Percentiles rank a stretch among this genome's conserved stretches.
phyloP scores from a whole-genome alignment of 2,797 vertebrate species.

The Sebastolobus altivelis region DNA sequence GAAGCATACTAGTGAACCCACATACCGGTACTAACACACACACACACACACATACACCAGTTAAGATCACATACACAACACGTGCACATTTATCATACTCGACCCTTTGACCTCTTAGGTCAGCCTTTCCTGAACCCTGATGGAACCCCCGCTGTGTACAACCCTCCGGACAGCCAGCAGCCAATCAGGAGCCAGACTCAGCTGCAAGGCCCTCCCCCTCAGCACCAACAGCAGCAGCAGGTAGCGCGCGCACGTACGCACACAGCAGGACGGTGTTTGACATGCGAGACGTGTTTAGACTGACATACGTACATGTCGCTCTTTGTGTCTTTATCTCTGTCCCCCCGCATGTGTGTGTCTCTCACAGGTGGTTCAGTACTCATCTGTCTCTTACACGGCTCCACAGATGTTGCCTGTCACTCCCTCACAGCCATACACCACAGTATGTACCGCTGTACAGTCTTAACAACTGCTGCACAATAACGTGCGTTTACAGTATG shows the following conservation, averaged over 20 bases:
- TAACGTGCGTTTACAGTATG: background rate
- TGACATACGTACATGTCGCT: constrained; percentile 18
- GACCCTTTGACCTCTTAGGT: constrained; percentile 82
- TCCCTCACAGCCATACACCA: constrained; percentile 90
- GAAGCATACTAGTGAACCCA: constrained; percentile 95
- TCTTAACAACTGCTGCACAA: background rate
- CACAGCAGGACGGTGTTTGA: constrained; percentile 10
- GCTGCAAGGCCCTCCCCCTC: constrained; percentile 76
- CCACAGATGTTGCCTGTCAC: constrained; percentile 92
- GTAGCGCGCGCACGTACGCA: constrained; percentile 70
- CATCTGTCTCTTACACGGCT: constrained; percentile 91
- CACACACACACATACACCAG: constrained; percentile 4
- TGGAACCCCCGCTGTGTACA: constrained; percentile 94
- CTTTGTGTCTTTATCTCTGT: constrained; percentile 63
- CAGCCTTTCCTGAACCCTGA: constrained; percentile 97
- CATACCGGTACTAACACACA: constrained; percentile 88
- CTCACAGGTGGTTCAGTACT: constrained; percentile 91
- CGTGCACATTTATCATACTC: constrained; percentile 22
- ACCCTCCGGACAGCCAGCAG: constrained; percentile 91
- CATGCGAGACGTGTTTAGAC: constrained; percentile 5
- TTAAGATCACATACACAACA: constrained; percentile 25
- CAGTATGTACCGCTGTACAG: constrained; percentile 79
- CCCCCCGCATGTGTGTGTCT: constrained; percentile 71
- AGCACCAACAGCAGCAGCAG: constrained; percentile 88
- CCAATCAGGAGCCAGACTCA: constrained; percentile 87